These are phyloP conservation scores for Hermaeophaga mercurialis DNA, from an alignment of 2,888 invertebrate species.

Conservation along the genomic window DNA sequence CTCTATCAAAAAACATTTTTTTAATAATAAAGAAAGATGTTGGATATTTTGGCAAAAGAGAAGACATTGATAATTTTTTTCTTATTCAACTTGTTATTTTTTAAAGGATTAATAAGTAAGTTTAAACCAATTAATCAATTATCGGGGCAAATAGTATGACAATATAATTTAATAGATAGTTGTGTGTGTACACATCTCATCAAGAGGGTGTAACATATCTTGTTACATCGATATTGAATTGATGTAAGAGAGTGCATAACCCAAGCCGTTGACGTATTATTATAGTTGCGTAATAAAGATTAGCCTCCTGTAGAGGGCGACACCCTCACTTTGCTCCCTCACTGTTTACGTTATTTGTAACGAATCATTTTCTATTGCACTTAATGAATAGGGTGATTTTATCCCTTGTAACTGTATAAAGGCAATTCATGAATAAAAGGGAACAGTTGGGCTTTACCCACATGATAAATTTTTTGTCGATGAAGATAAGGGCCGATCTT, in stretches of 20 bases:
- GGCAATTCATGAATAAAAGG: constrained; percentile 36
- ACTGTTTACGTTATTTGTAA: constrained; percentile 56
- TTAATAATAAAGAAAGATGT: too few relatives aligned
- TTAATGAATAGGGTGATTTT: constrained; percentile 50
- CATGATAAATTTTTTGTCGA: constrained; percentile 26
- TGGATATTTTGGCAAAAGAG: too few relatives aligned
- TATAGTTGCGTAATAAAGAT: constrained; percentile 56
- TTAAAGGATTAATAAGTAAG: too few relatives aligned
- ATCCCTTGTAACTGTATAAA: constrained; percentile 39
- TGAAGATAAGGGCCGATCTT: constrained; percentile 17
- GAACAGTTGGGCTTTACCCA: constrained; percentile 34
- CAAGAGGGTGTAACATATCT: constrained; percentile 46
- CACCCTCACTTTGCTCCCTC: constrained; percentile 44
- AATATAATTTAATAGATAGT: constrained; percentile 27
- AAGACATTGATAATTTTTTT: too few relatives aligned
- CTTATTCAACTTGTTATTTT: too few relatives aligned
- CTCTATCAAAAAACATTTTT: too few relatives aligned
- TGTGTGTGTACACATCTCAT: constrained; percentile 38
- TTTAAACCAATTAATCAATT: too few relatives aligned
- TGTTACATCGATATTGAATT: constrained; percentile 44
- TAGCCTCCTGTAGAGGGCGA: constrained; percentile 50
- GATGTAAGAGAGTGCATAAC: constrained; percentile 48
- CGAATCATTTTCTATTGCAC: constrained; percentile 56
- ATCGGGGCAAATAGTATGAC: constrained; percentile 20
- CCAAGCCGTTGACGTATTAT: constrained; percentile 51